Conservation (phyloP, 2,888 invertebrate species). For the Ashinkailepas kermadecensis region DNA sequence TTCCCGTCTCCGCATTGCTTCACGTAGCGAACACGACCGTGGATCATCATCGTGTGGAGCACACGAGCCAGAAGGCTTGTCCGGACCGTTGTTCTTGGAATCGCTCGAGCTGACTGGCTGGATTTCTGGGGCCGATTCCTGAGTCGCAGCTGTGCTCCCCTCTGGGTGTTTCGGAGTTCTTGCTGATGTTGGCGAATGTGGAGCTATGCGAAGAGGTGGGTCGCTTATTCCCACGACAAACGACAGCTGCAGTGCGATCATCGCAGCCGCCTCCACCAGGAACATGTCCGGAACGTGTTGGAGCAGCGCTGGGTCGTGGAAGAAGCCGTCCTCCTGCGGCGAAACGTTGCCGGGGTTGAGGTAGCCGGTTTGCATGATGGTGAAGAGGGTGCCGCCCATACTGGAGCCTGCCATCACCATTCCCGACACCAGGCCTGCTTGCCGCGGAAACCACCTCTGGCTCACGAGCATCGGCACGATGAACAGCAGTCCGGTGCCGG, state of each 20-base stretch:
- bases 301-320: slow-evolving; percentile 35
- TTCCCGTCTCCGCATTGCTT: too few relatives aligned
- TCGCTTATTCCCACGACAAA: slow-evolving; percentile 31
- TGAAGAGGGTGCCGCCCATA: slow-evolving; percentile 41
- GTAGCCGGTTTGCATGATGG: slow-evolving; percentile 42
- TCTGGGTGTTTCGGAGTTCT: too few relatives aligned
- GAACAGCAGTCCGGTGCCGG: background rate
- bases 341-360: slow-evolving; percentile 41
- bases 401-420: slow-evolving; percentile 42
- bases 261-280: slow-evolving; percentile 38
- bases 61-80: too few relatives aligned
- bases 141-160: too few relatives aligned
- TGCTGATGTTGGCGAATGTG: too few relatives aligned
- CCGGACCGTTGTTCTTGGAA: too few relatives aligned
- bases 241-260: slow-evolving; percentile 38
- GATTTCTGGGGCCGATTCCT: too few relatives aligned
- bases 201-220: background rate
- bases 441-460: slow-evolving; percentile 41
- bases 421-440: slow-evolving; percentile 41
- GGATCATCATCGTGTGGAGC: too few relatives aligned
- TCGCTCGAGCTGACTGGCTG: too few relatives aligned
- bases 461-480: background rate
- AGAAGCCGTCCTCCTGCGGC: slow-evolving; percentile 27
- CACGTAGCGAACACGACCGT: too few relatives aligned
- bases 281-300: slow-evolving; percentile 39